Evolutionary conservation across 92 coral and sea anemone genomes (phyloP), one percentile per base, ranked within the genome.

Genomic region (Ricordea florida): DNA sequence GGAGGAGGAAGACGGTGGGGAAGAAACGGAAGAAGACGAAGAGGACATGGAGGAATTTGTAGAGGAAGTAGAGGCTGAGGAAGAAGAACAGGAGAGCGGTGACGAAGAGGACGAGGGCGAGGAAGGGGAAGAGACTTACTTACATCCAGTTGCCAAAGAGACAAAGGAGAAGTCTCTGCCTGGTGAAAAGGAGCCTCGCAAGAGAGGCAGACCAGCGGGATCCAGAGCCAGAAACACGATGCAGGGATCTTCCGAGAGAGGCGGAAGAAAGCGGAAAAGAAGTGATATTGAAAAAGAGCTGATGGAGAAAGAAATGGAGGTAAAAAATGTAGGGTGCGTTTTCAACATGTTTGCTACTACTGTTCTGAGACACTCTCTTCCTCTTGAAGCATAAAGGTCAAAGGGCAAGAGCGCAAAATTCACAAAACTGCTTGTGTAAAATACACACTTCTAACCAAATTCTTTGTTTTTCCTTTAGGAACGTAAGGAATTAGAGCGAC

Each of bases 401-500:
- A n/a, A n/a, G n/a, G n/a, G n/a, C n/a, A n/a, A n/a, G n/a, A n/a
- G n/a, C n/a, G n/a, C n/a, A n/a, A n/a, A n/a, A n/a, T n/a, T n/a
- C n/a, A n/a, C n/a, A n/a, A n/a, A n/a, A n/a, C n/a, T n/a, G n/a
- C n/a, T n/a, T n/a, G n/a, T n/a, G n/a, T n/a, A n/a, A n/a, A n/a
- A n/a, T n/a, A n/a, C n/a, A n/a, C n/a, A n/a, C n/a, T n/a, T n/a
- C 5, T 27, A 3, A 17, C 13, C 10, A 21, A 50, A 7, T 48
- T 20, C 2, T 25, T 13, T 44, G 2, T 67, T 47, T 46, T 48
- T 24, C 10, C 23, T 20, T 1, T 15, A 89, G 96, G 92, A 90
- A 56, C 71, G 79, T 45, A 74, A 76, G 28, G 86, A 81, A 36
- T 36, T 86, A 40, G 92, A 90, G 56, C 74, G 35, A 6, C 80